Percentiles rank a stretch among this genome's conserved stretches.
phyloP scores from a whole-genome alignment of 2,797 vertebrate species.

The Garrulus glandarius region DNA sequence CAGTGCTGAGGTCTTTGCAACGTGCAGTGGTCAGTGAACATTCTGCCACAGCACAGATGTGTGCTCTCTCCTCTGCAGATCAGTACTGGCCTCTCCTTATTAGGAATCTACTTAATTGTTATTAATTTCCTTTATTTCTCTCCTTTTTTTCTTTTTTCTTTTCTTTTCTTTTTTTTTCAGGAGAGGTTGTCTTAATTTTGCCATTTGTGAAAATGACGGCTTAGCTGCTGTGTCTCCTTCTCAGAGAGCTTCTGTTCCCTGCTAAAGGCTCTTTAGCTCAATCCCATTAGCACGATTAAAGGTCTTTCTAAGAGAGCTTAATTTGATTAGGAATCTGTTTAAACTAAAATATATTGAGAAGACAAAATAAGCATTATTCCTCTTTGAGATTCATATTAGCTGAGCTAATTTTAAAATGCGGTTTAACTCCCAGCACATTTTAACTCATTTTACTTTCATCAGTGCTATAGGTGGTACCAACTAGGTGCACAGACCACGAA shows the following conservation, averaged over 20 bases:
- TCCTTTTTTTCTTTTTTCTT: not conserved
- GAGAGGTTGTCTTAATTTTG: not conserved
- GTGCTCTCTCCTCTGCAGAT: not conserved
- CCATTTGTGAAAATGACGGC: not conserved
- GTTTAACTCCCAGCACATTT: not conserved
- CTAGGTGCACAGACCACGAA: not conserved
- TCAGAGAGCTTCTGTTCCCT: not conserved
- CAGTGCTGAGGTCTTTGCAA: not conserved
- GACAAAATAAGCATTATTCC: not conserved
- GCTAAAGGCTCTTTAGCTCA: not conserved
- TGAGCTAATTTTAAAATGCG: not conserved
- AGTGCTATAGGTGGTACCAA: not conserved
- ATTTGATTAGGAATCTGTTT: not conserved
- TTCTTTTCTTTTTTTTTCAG: not conserved
- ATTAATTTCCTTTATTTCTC: not conserved
- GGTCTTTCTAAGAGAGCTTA: not conserved
- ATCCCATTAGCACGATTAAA: not conserved
- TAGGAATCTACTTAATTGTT: not conserved
- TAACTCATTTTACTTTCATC: not conserved
- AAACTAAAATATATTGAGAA: not conserved
- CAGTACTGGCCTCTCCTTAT: not conserved
- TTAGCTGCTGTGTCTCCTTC: not conserved
- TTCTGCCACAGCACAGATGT: not conserved
- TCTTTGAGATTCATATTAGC: not conserved
- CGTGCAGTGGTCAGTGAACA: fast-evolving